These are phyloP conservation scores for Wiebesia pumilae DNA, from an alignment of 1,140 invertebrate genomes.

Conservation along the genomic window DNA sequence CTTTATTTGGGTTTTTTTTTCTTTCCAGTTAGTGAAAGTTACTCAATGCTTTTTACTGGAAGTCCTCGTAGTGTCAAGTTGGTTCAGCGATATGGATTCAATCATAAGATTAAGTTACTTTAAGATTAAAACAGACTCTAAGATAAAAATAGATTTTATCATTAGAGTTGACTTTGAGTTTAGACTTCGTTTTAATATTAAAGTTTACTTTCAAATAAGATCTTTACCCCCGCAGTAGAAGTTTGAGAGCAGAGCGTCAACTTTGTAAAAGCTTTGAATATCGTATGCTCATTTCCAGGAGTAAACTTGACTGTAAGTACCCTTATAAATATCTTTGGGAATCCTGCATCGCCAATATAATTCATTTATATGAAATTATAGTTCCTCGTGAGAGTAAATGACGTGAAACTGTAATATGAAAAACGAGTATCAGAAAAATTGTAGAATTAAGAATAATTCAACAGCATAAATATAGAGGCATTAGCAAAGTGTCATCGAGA, in stretches of 20 bases:
- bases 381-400: neutral
- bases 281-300: neutral
- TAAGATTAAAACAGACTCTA: neutral
- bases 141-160: neutral
- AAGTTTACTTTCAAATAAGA: neutral
- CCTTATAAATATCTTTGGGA: neutral
- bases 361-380: neutral
- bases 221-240: neutral
- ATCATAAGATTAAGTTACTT: neutral
- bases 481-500: constrained; percentile 19
- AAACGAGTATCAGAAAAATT: constrained; percentile 3
- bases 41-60: neutral
- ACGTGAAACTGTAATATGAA: neutral
- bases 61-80: neutral
- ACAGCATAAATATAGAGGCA: constrained; percentile 1
- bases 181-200: neutral
- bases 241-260: neutral
- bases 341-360: neutral
- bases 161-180: neutral
- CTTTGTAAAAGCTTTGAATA: neutral
- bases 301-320: neutral
- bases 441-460: constrained; percentile 3
- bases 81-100: neutral
- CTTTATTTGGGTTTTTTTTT: neutral
- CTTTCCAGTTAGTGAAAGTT: neutral